Evolutionary conservation across 1,140 invertebrate genomes (phyloP), one percentile per base, ranked within the genome.

Genomic region (Drosophila micromelanica): DNA sequence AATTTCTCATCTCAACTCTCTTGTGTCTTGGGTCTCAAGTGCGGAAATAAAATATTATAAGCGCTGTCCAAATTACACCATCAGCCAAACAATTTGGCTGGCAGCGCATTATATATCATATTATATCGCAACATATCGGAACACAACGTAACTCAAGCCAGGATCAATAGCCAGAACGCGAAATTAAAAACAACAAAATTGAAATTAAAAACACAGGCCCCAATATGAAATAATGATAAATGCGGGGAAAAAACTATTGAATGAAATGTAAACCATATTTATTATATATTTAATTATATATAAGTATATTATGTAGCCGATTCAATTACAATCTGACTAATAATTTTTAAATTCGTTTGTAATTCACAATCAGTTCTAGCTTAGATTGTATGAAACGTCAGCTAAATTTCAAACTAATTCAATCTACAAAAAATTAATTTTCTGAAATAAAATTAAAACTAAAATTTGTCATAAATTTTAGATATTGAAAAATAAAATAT

Each of bases 1-100:
- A 78, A 81, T 76, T 87, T 86, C 62, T 59, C 70, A 62, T 65
- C 40, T n/a, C n/a, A n/a, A n/a, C n/a, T n/a, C n/a, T 61, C 55
- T 35, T 56, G 63, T 40, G 11, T 23, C 17, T n/a, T n/a, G 11
- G 56, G 8, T 69, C 49, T 65, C 60, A 81, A 81, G 78, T 87
- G 84, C 82, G 84, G 82, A 87, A 87, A 87, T 89, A 87, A 89
- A 87, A 89, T 87, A 84, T 87, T 87, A 89, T 72, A 54, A 40
- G 5, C 48, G 30, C 38, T 30, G 68, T 57, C 35, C 56, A 81
- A 80, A 81, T 84, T 79, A 74, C 78, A 55, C 56, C 38, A 77
- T 76, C 82, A 68, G 73, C 65, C 56, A 64, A 68, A 17, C 76
- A 82, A 82, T 84, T 82, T 80, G 61, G 46, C 40, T n/a, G 52